Percentiles rank a stretch among this genome's conserved stretches.
These are phyloP conservation scores for Drosophila testacea DNA, from an alignment of 2,888 invertebrate genomes.

Conservation along the genomic window DNA sequence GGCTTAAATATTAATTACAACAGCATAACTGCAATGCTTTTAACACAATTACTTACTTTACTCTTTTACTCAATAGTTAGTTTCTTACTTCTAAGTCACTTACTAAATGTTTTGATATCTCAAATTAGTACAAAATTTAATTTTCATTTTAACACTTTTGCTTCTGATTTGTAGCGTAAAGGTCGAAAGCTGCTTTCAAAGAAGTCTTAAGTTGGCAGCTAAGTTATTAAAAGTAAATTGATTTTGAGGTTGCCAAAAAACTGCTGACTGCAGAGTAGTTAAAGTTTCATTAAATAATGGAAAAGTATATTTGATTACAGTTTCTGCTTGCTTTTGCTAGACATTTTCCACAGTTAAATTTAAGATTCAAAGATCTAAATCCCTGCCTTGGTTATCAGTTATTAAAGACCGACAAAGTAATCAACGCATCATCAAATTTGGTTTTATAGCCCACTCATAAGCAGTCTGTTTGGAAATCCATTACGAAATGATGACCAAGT, in stretches of 20 bases:
- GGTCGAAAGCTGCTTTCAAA: not conserved
- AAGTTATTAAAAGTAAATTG: conserved; percentile 7
- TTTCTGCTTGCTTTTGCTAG: not conserved
- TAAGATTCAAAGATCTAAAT: not conserved
- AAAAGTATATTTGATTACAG: conserved; percentile 5
- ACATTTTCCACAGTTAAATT: not conserved
- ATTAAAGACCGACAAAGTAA: conserved; percentile 20
- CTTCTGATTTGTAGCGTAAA: not conserved
- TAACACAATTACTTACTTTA: too few species aligned
- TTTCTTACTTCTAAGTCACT: too few species aligned
- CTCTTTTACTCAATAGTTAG: too few species aligned
- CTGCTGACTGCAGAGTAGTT: conserved; percentile 1
- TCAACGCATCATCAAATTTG: conserved; percentile 37
- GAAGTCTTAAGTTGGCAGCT: not conserved
- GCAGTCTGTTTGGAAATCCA: conserved; percentile 26
- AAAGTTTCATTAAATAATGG: not conserved
- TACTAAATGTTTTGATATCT: too few species aligned
- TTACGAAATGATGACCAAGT: conserved; percentile 56
- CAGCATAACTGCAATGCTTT: too few species aligned
- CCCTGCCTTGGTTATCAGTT: conserved; percentile 11
- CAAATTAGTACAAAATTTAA: too few species aligned
- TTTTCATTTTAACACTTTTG: too few species aligned
- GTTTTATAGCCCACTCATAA: conserved; percentile 11
- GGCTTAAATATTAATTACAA: too few species aligned
- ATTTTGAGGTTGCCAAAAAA: not conserved